Evolutionary conservation across 2,113 vertebrate species (phyloP), one percentile per base, ranked within the genome.

Genomic region (Sinocyclocheilus anshuiensis): DNA sequence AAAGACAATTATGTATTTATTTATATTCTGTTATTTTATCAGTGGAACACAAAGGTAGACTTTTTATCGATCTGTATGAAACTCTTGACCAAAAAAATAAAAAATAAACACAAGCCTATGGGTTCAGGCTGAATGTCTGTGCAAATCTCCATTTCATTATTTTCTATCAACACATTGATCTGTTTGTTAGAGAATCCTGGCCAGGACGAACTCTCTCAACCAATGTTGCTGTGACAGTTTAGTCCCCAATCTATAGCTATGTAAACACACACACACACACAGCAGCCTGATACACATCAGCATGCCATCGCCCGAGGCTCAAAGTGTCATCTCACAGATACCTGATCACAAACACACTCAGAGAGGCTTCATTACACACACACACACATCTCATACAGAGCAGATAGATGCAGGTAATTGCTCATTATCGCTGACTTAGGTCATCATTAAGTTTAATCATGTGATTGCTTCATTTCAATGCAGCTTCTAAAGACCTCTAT

Each of bases 221-320:
- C 50, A 15, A 20, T 45, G 9, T 48, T 75, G 12, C 2, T n/a
- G 72, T 24, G 39, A 48, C 39, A 81, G 36, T 69, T 24, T 81
- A 75, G n/a, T 81, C 33, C 69, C 77, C 18, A 81, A 86, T 63
- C 42, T 67, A 63, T 20, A 77, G n/a, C 61, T 18, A n/a, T 50
- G 16, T 26, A 67, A 26, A 55, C 42, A 2, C 45, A 2, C 45
- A 2, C 45, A 33, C 39, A 15, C 50, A 53, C 50, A 53, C 50
- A 53, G 50, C 16, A 6, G 13, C 9, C 16, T 59, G 45, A n/a
- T 10, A 26, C 20, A 85, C 48, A 57, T 65, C 26, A 67, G 36
- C 20, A 67, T 67, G 61, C 1, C 24, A 53, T 77, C n/a, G 24
- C 75, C 75, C 4, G 15, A 77, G 48, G 75, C 75, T 53, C 45